Percentiles rank a stretch among this genome's conserved stretches.
These are phyloP conservation scores for Cephus pulcher DNA, from an alignment of 2,888 invertebrate species.

Conservation along the genomic window DNA sequence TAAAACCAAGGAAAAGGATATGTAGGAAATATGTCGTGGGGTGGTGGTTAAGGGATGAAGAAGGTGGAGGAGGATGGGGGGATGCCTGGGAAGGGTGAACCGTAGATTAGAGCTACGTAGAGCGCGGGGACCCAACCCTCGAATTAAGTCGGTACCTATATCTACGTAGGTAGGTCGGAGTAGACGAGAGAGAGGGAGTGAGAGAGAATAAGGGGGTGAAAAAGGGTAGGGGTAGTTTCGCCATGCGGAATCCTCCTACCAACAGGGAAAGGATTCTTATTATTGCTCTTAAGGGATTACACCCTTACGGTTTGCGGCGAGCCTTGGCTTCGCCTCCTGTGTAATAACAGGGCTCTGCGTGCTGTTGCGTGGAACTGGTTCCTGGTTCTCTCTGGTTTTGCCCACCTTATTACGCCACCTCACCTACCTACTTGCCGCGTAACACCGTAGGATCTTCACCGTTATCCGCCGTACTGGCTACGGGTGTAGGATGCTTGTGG, in stretches of 20 bases:
- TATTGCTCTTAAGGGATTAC: slow-evolving; percentile 66
- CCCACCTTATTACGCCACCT: slow-evolving; percentile 5
- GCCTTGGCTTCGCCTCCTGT: slow-evolving; percentile 18
- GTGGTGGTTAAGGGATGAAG: background rate
- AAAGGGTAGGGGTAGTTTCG: background rate
- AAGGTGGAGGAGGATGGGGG: background rate
- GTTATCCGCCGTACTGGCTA: background rate
- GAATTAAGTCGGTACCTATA: slow-evolving; percentile 21
- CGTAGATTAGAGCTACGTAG: background rate
- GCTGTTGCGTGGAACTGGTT: background rate
- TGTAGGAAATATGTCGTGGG: background rate
- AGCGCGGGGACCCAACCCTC: slow-evolving; percentile 16
- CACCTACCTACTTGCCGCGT: background rate
- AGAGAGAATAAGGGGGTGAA: background rate
- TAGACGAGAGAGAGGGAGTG: background rate
- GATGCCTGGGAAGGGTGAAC: background rate
- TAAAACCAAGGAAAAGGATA: background rate
- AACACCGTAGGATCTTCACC: background rate
- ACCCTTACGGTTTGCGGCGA: slow-evolving; percentile 56
- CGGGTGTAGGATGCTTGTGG: background rate
- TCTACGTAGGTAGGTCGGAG: slow-evolving; percentile 15
- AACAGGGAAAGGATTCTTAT: slow-evolving; percentile 61
- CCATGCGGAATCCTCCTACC: slow-evolving; percentile 22
- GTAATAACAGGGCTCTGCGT: background rate
- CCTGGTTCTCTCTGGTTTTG: slow-evolving; percentile 13